phyloP scores from a whole-genome alignment of 1,140 invertebrate species.

The Vollenhovia emeryi region DNA sequence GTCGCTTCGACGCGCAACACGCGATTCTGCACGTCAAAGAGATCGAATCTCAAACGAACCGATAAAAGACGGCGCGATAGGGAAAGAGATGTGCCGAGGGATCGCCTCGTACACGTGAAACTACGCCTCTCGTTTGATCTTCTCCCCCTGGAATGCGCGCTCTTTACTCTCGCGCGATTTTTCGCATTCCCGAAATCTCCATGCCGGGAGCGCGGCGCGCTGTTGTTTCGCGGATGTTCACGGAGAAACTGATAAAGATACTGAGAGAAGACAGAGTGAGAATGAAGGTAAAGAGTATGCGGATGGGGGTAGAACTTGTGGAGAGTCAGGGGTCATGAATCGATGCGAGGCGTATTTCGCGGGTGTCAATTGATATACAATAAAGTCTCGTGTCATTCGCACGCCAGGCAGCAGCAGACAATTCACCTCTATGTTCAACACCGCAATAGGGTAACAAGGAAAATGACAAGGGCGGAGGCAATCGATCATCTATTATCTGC shows the following conservation, averaged over 20 bases:
- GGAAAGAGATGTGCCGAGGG: not conserved
- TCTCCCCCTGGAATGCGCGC: not conserved
- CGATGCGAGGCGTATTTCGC: constrained; percentile 70
- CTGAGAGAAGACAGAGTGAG: constrained; percentile 67
- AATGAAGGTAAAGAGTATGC: constrained; percentile 69
- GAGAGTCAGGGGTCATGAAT: constrained; percentile 41
- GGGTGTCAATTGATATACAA: constrained; percentile 54
- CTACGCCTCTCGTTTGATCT: constrained; percentile 14
- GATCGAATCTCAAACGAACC: constrained; percentile 60
- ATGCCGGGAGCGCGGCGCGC: too few species aligned
- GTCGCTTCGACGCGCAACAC: constrained; percentile 49
- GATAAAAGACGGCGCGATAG: constrained; percentile 37
- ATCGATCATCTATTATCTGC: constrained; percentile 60
- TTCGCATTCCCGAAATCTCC: constrained; percentile 2
- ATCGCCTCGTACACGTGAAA: constrained; percentile 43
- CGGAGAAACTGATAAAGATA: constrained; percentile 68
- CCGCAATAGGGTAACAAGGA: constrained; percentile 50
- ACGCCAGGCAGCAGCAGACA: constrained; percentile 60
- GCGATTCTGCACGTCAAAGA: constrained; percentile 52
- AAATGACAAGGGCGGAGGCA: constrained; percentile 40
- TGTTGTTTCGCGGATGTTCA: constrained; percentile 53
- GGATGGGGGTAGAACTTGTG: constrained; percentile 55
- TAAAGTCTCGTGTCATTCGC: constrained; percentile 60
- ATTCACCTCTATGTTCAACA: constrained; percentile 61
- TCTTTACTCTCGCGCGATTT: constrained; percentile 1